These are phyloP conservation scores for Mesoclemmys tuberculata DNA, from an alignment of 2,113 vertebrate species.

Conservation along the genomic window DNA sequence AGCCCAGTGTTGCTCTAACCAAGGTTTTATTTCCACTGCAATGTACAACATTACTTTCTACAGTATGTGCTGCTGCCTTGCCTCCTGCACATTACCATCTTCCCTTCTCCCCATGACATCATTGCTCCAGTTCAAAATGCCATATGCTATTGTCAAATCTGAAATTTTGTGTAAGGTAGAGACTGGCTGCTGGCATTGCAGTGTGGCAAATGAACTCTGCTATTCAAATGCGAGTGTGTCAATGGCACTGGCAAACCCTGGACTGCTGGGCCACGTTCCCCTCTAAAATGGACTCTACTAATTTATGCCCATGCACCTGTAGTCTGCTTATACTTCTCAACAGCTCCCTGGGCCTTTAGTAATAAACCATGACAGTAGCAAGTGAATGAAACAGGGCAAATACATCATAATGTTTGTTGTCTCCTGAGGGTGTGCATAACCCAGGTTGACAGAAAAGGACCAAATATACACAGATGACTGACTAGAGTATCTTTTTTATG, in stretches of 20 bases:
- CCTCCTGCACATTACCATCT: neutral
- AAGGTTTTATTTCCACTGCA: neutral
- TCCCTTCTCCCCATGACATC: neutral
- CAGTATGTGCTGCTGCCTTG: neutral
- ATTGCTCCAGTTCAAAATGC: neutral
- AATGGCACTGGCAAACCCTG: neutral
- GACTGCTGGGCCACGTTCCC: neutral
- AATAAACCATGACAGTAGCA: neutral
- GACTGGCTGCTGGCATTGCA: neutral
- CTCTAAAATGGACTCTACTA: neutral
- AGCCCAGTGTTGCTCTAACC: neutral
- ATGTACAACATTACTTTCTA: neutral
- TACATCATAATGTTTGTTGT: neutral
- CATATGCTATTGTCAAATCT: neutral
- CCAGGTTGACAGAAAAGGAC: neutral
- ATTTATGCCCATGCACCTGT: neutral
- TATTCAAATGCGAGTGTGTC: neutral
- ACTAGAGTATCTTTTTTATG: neutral
- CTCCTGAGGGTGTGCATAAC: neutral
- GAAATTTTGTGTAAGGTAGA: neutral
- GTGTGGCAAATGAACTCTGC: neutral
- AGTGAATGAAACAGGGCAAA: neutral
- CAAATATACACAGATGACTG: neutral
- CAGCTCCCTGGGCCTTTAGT: neutral
- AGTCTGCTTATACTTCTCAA: neutral